A percentile compares a stretch with the other conserved stretches of the same genome.
Evolutionary conservation across 2,888 invertebrate species (phyloP).

Genomic region (Caenorhabditis sp.): DNA sequence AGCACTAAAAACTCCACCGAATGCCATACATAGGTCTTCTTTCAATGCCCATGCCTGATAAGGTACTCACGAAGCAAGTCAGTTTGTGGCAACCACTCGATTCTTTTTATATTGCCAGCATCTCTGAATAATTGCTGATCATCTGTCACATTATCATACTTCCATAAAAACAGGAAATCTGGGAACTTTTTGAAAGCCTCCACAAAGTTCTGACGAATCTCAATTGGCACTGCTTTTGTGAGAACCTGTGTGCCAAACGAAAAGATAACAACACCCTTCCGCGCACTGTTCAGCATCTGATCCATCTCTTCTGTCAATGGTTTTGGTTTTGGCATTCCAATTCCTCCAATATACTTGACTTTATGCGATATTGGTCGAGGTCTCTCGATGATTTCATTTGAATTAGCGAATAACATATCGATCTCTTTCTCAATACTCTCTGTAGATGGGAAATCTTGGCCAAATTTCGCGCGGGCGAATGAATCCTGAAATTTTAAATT

Average conservation of each 20-base stretch:
- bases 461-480: conserved; percentile 10
- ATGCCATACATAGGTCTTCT: no score
- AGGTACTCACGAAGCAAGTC: conserved; percentile 25
- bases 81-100: conserved; percentile 60
- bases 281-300: no score
- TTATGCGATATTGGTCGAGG: conserved; percentile 52
- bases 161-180: conserved; percentile 53
- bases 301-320: background rate
- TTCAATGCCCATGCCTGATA: no score
- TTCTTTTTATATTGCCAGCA: conserved; percentile 43
- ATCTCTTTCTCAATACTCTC: conserved; percentile 23
- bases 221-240: conserved; percentile 28
- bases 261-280: conserved; percentile 53
- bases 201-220: conserved; percentile 44
- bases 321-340: conserved; percentile 36
- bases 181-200: conserved; percentile 53
- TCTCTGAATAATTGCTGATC: conserved; percentile 36
- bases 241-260: conserved; percentile 55
- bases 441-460: conserved; percentile 19
- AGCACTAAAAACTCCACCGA: no score
- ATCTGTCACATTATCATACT: conserved; percentile 40
- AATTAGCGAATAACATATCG: conserved; percentile 47
- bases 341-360: conserved; percentile 59
- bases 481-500: conserved; percentile 12
- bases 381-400: conserved; percentile 59